phyloP scores from a whole-genome alignment of 2,888 invertebrate species.

The Cryptocheilus praepositus region DNA sequence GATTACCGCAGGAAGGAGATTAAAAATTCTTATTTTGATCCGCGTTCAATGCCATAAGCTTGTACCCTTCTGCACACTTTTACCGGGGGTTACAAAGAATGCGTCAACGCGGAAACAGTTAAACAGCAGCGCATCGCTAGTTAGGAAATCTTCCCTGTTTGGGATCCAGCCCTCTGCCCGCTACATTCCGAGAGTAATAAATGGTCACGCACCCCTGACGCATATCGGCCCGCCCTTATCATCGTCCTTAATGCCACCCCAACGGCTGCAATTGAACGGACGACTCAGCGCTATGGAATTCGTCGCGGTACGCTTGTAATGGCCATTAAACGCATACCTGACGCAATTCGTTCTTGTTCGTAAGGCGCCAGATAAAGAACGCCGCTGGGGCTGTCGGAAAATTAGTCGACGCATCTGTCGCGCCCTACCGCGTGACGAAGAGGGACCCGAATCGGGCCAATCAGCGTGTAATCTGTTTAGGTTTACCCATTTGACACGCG shows the following conservation, averaged over 20 bases:
- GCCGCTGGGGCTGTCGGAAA: conserved; percentile 30
- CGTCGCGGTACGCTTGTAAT: conserved; percentile 37
- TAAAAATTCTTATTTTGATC: no score
- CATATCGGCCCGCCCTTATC: conserved; percentile 1
- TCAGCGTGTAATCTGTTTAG: conserved; percentile 71
- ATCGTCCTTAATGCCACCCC: conserved; percentile 21
- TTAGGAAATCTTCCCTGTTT: no score
- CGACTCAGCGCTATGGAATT: conserved; percentile 40
- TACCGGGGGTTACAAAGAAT: no score
- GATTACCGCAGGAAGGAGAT: no score
- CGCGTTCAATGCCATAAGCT: no score
- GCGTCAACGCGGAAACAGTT: no score
- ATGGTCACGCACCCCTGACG: not conserved
- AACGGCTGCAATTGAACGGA: conserved; percentile 26
- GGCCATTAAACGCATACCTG: conserved; percentile 64
- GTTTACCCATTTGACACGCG: conserved; percentile 64
- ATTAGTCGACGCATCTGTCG: conserved; percentile 68
- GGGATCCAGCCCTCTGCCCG: no score
- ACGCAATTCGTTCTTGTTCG: conserved; percentile 12
- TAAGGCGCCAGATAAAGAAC: not conserved
- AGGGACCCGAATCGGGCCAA: conserved; percentile 43
- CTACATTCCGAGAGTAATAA: no score
- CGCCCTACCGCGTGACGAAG: conserved; percentile 23
- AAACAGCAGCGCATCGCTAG: no score
- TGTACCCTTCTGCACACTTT: no score